Conservation (phyloP, 2,888 invertebrate genomes). For the Schizotus pectinicornis region DNA sequence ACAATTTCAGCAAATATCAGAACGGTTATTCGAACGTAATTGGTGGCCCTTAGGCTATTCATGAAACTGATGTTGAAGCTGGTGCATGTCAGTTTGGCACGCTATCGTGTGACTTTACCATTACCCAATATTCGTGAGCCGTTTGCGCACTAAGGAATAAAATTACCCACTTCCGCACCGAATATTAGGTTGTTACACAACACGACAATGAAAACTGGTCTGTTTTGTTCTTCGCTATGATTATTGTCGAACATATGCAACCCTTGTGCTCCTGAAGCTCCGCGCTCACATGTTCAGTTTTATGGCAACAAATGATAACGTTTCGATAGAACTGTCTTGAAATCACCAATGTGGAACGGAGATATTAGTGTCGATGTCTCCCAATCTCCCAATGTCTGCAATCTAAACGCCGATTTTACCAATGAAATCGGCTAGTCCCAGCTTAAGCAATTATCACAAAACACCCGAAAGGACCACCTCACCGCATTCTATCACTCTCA, state of each 20-base stretch:
- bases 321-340: constrained; percentile 30
- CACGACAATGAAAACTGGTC: constrained; percentile 33
- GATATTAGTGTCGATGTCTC: constrained; percentile 30
- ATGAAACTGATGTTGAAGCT: constrained; percentile 22
- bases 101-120: constrained; percentile 35
- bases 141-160: constrained; percentile 36
- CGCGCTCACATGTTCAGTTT: constrained; percentile 21
- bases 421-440: constrained; percentile 6
- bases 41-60: constrained; percentile 25
- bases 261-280: constrained; percentile 13
- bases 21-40: constrained; percentile 22
- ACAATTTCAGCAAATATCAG: constrained; percentile 20
- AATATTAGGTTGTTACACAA: constrained; percentile 37
- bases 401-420: constrained; percentile 28
- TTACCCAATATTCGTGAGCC: constrained; percentile 35
- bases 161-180: constrained; percentile 36
- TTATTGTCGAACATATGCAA: constrained; percentile 26
- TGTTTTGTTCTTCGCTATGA: constrained; percentile 26
- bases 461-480: too few relatives aligned
- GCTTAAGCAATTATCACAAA: too few relatives aligned
- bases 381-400: constrained; percentile 21
- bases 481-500: background rate
- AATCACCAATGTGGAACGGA: constrained; percentile 32
- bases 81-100: constrained; percentile 29
- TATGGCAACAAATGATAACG: constrained; percentile 23